phyloP scores from a whole-genome alignment of 2,888 invertebrate species.

The Agrochola lota region DNA sequence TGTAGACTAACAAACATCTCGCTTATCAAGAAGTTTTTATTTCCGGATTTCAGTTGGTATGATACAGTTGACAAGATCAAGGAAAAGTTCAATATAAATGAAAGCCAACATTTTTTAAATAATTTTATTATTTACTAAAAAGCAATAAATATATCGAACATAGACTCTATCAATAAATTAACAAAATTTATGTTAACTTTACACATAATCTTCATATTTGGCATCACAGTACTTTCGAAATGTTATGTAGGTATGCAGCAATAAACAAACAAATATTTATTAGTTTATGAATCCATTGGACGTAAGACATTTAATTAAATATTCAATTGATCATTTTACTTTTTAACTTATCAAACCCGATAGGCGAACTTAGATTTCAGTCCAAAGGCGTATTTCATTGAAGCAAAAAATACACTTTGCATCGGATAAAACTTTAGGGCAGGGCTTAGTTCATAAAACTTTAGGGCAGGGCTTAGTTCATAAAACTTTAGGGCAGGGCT shows the following conservation, averaged over 20 bases:
- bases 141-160: conserved; percentile 89
- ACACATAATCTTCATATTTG: conserved; percentile 85
- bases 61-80: background rate
- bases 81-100: background rate
- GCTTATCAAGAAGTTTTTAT: too few relatives aligned
- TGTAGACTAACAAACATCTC: too few relatives aligned
- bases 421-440: conserved; percentile 10
- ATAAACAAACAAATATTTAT: conserved; percentile 45
- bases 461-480: conserved; percentile 23
- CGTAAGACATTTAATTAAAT: conserved; percentile 14
- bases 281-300: conserved; percentile 21
- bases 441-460: conserved; percentile 33
- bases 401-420: conserved; percentile 9
- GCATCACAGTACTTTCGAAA: conserved; percentile 87
- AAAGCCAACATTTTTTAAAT: conserved; percentile 68
- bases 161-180: conserved; percentile 89
- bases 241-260: conserved; percentile 71
- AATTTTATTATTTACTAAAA: conserved; percentile 88
- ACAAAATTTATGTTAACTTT: conserved; percentile 85
- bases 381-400: conserved; percentile 11
- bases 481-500: conserved; percentile 19
- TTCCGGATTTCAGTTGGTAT: too few relatives aligned
- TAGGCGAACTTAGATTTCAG: background rate
- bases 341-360: background rate
- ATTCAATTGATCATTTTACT: background rate